Base-by-base conservation (phyloP, 2,888 invertebrate species). In the Hedya salicella region DNA sequence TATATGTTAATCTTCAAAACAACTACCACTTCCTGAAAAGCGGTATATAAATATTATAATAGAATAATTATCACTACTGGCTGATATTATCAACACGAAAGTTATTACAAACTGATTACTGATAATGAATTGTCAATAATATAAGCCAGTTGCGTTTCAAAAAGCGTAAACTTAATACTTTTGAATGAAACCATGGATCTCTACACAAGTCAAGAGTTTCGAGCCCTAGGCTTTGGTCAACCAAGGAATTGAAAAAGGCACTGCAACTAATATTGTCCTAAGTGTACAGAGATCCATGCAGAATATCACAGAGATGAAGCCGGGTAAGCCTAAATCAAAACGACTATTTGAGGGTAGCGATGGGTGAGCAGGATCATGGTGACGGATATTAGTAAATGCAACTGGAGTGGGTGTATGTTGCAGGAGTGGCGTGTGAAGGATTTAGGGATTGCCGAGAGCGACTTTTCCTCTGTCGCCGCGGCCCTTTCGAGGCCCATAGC, bases 301-400 rank as follows among this genome's bases (percentile, higher is more conserved):
- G 40, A 68, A 46, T 83, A 86, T 83, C 80, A 84, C 82, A 83
- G 75, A 79, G 81, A 79, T 74, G 64, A 78, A 79, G 72, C 76
- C 62, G 75, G 40, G 69, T 19, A 87, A 87, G 86, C 86, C 93
- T 93, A 94, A 89, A 94, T 91, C 81, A 94, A 93, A 87, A 94
- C 92, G 78, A 94, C 89, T 77, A 94, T 94, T 78, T 95, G 94
- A 71, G 95, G 95, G 80, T 95, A 95, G 86, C 94, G 94, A 87
- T 94, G 94, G 71, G 94, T 94, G 81, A 95, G 93, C 54, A 95
- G 91, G 82, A 95, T 92, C 91, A 95, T 93, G 70, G 95, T 95
- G 76, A 95, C 93, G 68, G 95, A 95, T 77, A 95, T 93, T 77
- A 95, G 93, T 70, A 95, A 82, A 86, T 95, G 95, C 70, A 95